phyloP scores from a whole-genome alignment of 2,113 vertebrate species.

The Salvelinus alpinus region DNA sequence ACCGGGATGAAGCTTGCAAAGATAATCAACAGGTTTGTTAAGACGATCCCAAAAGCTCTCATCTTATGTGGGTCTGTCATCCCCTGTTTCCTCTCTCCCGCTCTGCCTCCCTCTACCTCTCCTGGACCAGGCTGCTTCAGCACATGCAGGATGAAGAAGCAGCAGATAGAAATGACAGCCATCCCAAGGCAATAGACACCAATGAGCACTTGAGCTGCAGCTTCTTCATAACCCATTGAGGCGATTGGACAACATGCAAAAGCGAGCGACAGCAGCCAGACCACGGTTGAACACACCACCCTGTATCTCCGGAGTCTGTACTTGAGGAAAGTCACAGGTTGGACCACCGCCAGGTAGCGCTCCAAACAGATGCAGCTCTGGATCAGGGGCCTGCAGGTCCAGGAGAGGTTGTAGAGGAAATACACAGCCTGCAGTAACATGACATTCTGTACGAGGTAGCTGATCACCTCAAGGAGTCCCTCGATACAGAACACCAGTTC shows the following conservation, averaged over 20 bases:
- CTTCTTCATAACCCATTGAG: neutral
- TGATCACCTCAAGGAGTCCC: no score
- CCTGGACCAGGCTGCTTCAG: constrained; percentile 1
- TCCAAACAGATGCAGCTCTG: constrained; percentile 12
- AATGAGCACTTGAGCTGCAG: neutral
- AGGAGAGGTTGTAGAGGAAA: no score
- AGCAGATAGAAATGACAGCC: neutral
- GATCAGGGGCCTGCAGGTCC: no score
- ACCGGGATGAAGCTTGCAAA: neutral
- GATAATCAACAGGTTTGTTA: neutral
- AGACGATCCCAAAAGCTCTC: constrained; percentile 14
- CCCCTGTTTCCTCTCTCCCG: neutral
- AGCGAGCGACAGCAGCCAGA: neutral
- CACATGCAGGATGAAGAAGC: neutral
- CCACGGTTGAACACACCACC: neutral
- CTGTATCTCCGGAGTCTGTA: constrained; percentile 15
- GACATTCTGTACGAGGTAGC: no score
- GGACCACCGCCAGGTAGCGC: constrained; percentile 18
- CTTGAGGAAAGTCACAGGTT: constrained; percentile 10
- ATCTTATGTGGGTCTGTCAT: neutral
- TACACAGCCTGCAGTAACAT: no score
- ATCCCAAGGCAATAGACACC: neutral
- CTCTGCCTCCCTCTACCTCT: neutral
- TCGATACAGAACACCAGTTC: no score
- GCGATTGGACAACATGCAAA: neutral